These are phyloP conservation scores for Halcyon leucocephala DNA, from an alignment of 2,797 vertebrate species.

Conservation along the genomic window DNA sequence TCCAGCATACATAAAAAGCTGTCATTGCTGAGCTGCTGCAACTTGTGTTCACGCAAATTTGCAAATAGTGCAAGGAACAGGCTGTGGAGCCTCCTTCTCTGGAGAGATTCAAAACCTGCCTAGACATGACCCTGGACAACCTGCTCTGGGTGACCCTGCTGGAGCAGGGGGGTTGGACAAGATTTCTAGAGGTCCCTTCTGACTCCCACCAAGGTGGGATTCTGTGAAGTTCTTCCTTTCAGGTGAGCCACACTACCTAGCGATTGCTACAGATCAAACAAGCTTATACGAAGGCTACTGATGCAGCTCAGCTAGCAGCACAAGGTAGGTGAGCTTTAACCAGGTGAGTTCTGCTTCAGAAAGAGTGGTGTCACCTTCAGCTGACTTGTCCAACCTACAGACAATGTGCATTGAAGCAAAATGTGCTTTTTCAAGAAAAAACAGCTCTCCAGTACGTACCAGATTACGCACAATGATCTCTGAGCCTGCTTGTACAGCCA, in stretches of 20 bases:
- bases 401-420: accelerated
- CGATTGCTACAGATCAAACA: not conserved
- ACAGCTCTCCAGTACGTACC: constrained; percentile 76
- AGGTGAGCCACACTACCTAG: not conserved
- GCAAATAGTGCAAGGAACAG: not conserved
- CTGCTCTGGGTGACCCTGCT: not conserved
- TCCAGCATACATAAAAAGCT: not conserved
- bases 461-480: constrained; percentile 98
- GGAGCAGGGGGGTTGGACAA: not conserved
- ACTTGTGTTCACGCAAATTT: not conserved
- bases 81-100: not conserved
- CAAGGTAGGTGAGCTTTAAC: not conserved
- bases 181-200: not conserved
- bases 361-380: accelerated
- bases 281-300: accelerated
- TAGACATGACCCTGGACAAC: not conserved
- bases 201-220: not conserved
- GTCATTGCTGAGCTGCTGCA: not conserved
- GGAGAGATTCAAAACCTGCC: not conserved
- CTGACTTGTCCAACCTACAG: not conserved
- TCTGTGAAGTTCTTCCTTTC: not conserved
- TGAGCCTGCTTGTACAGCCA: constrained; percentile 96
- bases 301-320: not conserved
- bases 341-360: not conserved
- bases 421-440: accelerated